Conservation (phyloP, 2,113 vertebrate genomes). For the Marcusenius ussheri region DNA sequence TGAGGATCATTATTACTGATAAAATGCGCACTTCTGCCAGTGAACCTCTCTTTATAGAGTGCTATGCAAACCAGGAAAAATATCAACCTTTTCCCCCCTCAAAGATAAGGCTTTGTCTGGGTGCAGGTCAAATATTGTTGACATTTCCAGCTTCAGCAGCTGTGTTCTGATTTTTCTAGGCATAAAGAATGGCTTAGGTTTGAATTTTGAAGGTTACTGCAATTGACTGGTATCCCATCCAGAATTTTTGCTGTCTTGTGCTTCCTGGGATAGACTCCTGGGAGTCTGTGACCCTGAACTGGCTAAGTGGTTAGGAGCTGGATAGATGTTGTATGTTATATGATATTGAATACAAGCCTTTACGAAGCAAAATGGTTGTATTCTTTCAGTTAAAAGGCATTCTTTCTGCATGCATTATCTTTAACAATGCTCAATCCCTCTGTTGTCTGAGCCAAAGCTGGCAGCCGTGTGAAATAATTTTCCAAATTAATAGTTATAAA, state of each 20-base stretch:
- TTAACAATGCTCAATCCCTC: neutral
- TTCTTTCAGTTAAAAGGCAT: neutral
- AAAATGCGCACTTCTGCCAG: neutral
- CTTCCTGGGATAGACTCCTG: neutral
- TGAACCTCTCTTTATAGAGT: neutral
- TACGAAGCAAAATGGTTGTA: neutral
- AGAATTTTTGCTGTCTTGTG: neutral
- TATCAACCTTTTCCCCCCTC: neutral
- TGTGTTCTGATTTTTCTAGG: neutral
- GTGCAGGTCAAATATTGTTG: neutral
- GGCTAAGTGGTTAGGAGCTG: neutral
- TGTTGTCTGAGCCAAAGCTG: neutral
- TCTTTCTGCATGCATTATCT: neutral
- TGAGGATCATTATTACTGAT: neutral
- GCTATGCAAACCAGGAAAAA: neutral
- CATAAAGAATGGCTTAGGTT: neutral
- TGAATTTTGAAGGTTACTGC: neutral
- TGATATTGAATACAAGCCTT: neutral
- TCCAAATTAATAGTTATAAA: constrained; percentile 3
- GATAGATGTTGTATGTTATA: neutral
- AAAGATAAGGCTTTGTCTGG: neutral
- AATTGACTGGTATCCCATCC: neutral
- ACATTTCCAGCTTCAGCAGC: neutral
- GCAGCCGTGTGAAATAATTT: neutral
- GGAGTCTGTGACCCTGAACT: neutral